A percentile compares a stretch with the other conserved stretches of the same genome.
Evolutionary conservation across 1,140 invertebrate species (phyloP).

Genomic region (Drosophila takahashii): DNA sequence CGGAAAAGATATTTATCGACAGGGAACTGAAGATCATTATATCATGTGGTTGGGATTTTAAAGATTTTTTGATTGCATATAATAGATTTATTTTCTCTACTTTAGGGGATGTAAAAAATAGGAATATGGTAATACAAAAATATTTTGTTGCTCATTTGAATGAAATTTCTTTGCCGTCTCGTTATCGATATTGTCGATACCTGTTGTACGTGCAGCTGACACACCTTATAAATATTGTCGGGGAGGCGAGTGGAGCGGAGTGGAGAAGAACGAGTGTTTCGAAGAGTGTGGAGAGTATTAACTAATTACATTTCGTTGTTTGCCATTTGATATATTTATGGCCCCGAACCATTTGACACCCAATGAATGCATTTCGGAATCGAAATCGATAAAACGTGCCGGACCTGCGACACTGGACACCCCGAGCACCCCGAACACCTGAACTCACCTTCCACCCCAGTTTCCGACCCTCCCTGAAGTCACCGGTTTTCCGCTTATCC

Average conservation of each 20-base stretch:
- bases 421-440: conserved; percentile 12
- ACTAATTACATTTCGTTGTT: conserved; percentile 82
- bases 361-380: conserved; percentile 75
- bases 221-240: conserved; percentile 56
- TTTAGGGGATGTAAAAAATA: background rate
- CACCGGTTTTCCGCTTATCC: conserved; percentile 34
- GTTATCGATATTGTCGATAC: conserved; percentile 42
- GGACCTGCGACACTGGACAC: conserved; percentile 56
- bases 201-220: conserved; percentile 46
- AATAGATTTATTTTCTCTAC: no score
- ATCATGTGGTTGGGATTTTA: background rate
- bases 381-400: conserved; percentile 76
- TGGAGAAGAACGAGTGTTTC: background rate
- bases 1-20: background rate
- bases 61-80: background rate
- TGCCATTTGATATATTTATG: conserved; percentile 74
- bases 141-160: conserved; percentile 46
- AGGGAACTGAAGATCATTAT: background rate
- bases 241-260: background rate
- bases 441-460: conserved; percentile 4
- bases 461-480: background rate
- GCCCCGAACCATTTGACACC: conserved; percentile 51
- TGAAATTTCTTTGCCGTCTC: conserved; percentile 64
- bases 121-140: background rate
- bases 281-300: conserved; percentile 54